Evolutionary conservation across 2,888 invertebrate species (phyloP).

Genomic region (Hydraecia micacea): DNA sequence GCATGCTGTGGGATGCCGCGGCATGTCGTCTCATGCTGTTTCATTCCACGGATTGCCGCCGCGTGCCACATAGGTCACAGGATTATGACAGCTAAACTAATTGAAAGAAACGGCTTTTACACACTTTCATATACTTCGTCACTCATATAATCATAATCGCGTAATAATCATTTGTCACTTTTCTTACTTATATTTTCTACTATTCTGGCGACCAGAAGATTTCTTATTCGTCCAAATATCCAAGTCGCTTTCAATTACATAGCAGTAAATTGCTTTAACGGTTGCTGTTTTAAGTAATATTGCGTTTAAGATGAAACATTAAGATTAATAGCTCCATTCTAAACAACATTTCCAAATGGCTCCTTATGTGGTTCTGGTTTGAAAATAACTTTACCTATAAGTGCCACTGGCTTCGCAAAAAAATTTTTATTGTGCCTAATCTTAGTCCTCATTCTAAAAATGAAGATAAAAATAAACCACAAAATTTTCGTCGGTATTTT

Average conservation of each 20-base stretch:
- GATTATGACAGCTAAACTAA: too few species aligned
- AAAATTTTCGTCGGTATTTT: neutral
- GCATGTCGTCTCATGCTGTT: too few species aligned
- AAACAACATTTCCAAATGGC: constrained; percentile 28
- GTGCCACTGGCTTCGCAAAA: neutral
- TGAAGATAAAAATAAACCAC: neutral
- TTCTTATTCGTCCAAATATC: constrained; percentile 2
- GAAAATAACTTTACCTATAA: constrained; percentile 7
- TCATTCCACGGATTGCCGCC: too few species aligned
- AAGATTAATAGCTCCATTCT: constrained; percentile 31
- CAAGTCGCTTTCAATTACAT: constrained; percentile 25
- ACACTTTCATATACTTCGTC: constrained; percentile 24
- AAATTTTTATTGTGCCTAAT: neutral
- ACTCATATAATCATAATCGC: constrained; percentile 3
- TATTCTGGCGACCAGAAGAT: constrained; percentile 2
- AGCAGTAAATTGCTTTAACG: constrained; percentile 5
- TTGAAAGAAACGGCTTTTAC: constrained; percentile 21
- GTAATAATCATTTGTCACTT: constrained; percentile 9
- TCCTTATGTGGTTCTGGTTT: constrained; percentile 6
- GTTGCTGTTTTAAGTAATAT: constrained; percentile 16
- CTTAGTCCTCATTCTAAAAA: neutral
- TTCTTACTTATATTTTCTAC: constrained; percentile 5
- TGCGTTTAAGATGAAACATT: constrained; percentile 33
- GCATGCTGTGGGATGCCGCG: too few species aligned
- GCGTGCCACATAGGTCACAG: too few species aligned